phyloP scores from a whole-genome alignment of 2,113 vertebrate species.

The Pycnonotus jocosus region DNA sequence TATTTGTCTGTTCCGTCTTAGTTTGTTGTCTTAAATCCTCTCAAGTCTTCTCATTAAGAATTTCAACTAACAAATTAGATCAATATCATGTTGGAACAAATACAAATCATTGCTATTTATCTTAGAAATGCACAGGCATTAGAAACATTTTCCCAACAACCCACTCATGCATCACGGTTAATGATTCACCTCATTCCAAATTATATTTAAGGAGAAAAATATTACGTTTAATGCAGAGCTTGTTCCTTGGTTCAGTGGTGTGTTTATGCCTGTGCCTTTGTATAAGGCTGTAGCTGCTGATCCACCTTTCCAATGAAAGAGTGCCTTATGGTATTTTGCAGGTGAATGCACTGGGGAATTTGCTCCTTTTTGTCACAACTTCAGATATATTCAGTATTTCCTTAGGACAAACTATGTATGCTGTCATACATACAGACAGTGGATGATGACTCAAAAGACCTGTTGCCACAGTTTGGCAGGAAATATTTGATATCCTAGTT shows the following conservation, averaged over 20 bases:
- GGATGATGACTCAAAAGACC: not conserved
- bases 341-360: not conserved
- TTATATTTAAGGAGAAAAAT: not conserved
- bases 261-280: not conserved
- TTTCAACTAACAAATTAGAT: constrained; percentile 40
- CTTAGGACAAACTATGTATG: not conserved
- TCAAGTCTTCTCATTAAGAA: constrained; percentile 12
- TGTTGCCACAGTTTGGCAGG: not conserved
- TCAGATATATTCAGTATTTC: not conserved
- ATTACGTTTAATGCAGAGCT: not conserved
- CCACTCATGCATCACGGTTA: not conserved
- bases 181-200: not conserved
- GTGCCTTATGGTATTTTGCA: not conserved
- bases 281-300: not conserved
- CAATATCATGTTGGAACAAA: constrained; percentile 19
- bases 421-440: not conserved
- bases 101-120: not conserved
- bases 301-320: not conserved
- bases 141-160: not conserved
- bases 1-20: constrained; percentile 50
- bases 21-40: constrained; percentile 26
- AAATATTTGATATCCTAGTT: not conserved
- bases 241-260: not conserved
- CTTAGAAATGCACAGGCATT: not conserved
- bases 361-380: not conserved